A percentile compares a stretch with the other conserved stretches of the same genome.
phyloP scores from a whole-genome alignment of 2,113 vertebrate genomes.

The Microcebus ravelobensis region DNA sequence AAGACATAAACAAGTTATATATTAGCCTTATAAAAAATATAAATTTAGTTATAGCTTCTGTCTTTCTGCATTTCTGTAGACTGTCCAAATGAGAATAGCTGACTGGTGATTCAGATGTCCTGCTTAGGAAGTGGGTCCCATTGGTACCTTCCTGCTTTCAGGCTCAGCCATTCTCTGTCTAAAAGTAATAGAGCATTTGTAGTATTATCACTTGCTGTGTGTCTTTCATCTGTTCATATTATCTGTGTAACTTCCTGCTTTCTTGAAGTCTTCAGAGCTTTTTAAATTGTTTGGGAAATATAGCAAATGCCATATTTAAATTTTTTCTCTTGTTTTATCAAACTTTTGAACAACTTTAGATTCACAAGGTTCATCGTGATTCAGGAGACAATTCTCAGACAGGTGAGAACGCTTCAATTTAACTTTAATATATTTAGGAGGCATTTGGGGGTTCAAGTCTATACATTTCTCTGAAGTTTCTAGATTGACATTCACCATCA shows the following conservation, averaged over 20 bases:
- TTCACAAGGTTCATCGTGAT: conserved; percentile 89
- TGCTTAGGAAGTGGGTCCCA: not conserved
- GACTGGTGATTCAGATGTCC: not conserved
- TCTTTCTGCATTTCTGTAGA: not conserved
- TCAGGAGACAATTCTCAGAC: conserved; percentile 90
- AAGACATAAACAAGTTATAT: not conserved
- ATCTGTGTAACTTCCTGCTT: conserved; percentile 43
- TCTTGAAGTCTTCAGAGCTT: conserved; percentile 39
- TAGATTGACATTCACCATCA: not conserved
- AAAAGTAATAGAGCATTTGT: not conserved
- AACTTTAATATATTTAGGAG: not conserved
- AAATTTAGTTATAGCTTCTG: not conserved
- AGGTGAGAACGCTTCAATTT: conserved; percentile 86
- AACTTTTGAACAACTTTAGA: conserved; percentile 81
- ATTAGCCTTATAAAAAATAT: not conserved
- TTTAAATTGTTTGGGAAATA: conserved; percentile 20
- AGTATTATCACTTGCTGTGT: not conserved
- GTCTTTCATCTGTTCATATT: conserved; percentile 30
- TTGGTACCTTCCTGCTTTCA: not conserved
- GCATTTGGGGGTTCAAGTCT: not conserved
- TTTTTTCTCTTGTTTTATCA: conserved; percentile 62
- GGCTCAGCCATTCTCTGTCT: not conserved
- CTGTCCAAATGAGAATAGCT: not conserved
- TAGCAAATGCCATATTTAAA: conserved; percentile 55
- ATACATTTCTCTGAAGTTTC: not conserved